phyloP scores from a whole-genome alignment of 2,113 vertebrate species.

The Oenanthe melanoleuca region DNA sequence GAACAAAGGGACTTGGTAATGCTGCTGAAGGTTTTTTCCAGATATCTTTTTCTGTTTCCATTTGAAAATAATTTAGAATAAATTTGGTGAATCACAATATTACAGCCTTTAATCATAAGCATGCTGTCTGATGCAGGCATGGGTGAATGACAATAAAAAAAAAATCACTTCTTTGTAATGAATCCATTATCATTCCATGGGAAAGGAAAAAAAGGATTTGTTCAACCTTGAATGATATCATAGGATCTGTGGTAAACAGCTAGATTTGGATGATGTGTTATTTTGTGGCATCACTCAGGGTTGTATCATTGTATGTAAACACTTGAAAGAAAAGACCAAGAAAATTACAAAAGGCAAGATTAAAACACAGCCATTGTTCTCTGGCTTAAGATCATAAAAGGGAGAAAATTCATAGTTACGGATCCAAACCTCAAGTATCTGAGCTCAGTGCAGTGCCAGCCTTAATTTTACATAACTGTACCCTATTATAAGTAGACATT shows the following conservation, averaged over 20 bases:
- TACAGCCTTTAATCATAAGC: slow-evolving; percentile 44
- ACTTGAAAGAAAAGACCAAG: slow-evolving; percentile 44
- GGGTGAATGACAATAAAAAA: neutral
- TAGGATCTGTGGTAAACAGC: slow-evolving; percentile 31
- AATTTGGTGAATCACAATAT: neutral
- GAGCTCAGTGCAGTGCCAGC: slow-evolving; percentile 30
- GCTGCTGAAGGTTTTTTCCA: slow-evolving; percentile 11
- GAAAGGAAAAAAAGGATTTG: neutral
- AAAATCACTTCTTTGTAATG: neutral
- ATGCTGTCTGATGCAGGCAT: neutral
- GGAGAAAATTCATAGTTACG: slow-evolving; percentile 59
- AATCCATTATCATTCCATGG: slow-evolving; percentile 10
- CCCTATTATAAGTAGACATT: slow-evolving; percentile 55
- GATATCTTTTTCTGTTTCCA: slow-evolving; percentile 20
- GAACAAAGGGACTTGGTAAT: slow-evolving; percentile 11
- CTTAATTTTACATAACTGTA: slow-evolving; percentile 65
- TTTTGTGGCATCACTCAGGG: slow-evolving; percentile 38
- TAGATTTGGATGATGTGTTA: slow-evolving; percentile 33
- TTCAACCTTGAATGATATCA: slow-evolving; percentile 55
- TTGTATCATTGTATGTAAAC: slow-evolving; percentile 35
- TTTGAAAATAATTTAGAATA: slow-evolving; percentile 53
- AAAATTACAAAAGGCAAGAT: slow-evolving; percentile 60
- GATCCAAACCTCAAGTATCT: slow-evolving; percentile 66
- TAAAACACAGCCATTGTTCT: slow-evolving; percentile 61
- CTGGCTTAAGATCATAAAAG: slow-evolving; percentile 61